These are phyloP conservation scores for Trachops cirrhosus DNA, from an alignment of 2,797 vertebrate genomes.

Conservation along the genomic window DNA sequence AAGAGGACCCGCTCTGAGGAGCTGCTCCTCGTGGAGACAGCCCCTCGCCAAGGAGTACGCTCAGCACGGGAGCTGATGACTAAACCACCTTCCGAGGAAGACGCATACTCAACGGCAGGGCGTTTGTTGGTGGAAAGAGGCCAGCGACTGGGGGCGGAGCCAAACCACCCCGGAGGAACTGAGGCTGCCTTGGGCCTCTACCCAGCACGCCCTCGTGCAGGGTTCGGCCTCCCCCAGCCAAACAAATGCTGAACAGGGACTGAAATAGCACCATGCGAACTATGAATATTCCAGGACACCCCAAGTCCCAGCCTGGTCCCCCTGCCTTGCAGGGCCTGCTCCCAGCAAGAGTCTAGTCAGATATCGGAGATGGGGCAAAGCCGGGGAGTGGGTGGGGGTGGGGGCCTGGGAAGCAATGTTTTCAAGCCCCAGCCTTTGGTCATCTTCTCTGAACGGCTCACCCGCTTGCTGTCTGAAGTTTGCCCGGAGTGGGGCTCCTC, in stretches of 20 bases:
- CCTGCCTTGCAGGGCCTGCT: neutral
- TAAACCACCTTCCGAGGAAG: neutral
- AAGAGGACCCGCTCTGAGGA: neutral
- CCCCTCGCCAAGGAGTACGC: fast-evolving
- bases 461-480: neutral
- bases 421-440: neutral
- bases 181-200: neutral
- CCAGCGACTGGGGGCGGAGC: neutral
- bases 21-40: too few relatives aligned
- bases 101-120: neutral
- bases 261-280: too few relatives aligned
- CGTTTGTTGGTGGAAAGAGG: neutral
- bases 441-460: fast-evolving
- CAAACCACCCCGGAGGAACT: neutral
- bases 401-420: fast-evolving
- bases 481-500: fast-evolving
- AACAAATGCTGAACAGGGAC: neutral
- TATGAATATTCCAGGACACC: too few relatives aligned
- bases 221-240: neutral
- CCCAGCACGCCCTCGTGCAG: neutral
- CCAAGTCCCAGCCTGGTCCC: neutral
- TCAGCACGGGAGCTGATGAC: neutral
- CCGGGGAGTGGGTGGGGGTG: fast-evolving
- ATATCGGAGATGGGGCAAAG: neutral
- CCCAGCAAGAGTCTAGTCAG: neutral